Evolutionary conservation across 1,140 invertebrate genomes (phyloP), one percentile per base, ranked within the genome.

Genomic region (Bombus sibiricus): DNA sequence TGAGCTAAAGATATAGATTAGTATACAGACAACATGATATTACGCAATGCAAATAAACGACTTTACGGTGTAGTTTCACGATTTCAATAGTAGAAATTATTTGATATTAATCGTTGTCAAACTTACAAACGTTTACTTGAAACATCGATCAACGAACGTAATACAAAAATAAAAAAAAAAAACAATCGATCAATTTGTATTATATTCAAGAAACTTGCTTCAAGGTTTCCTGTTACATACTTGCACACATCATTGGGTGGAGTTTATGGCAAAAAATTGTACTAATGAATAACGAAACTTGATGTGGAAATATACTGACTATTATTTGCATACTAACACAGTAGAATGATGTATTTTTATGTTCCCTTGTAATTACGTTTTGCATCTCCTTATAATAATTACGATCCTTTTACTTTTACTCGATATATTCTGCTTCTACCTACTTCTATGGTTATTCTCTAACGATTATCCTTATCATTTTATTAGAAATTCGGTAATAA

Each of bases 1-100:
- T 0, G 47, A 53, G 47, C 47, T 22, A 22, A 22, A 53, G 1
- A 13, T 0, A 28, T n/a, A 13, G 3, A 1, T n/a, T 5, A 5
- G 10, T 5, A 2, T n/a, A 22, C 18, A 2, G 3, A n/a, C 0
- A 62, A 5, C 10, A 0, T 3, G 12, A 13, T 13, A 62, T 62
- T 13, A 62, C 28, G 4, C 3, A 0, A 62, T 5, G 59, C 28
- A 13, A n/a, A n/a, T 13, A 62, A n/a, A 62, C 28, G 59, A n/a
- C 2, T n/a, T 12, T n/a, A n/a, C 25, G 28, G 0, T n/a, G 59
- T n/a, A 1, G 12, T n/a, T 62, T n/a, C 12, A n/a, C 0, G 10
- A 5, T n/a, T 5, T 62, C 28, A 5, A 4, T n/a, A 5, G 9
- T 13, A 3, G 12, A 13, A 10, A 62, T n/a, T 62, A 12, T 13